These are phyloP conservation scores for Podargus strigoides DNA, from an alignment of 2,797 vertebrate genomes.

Conservation along the genomic window DNA sequence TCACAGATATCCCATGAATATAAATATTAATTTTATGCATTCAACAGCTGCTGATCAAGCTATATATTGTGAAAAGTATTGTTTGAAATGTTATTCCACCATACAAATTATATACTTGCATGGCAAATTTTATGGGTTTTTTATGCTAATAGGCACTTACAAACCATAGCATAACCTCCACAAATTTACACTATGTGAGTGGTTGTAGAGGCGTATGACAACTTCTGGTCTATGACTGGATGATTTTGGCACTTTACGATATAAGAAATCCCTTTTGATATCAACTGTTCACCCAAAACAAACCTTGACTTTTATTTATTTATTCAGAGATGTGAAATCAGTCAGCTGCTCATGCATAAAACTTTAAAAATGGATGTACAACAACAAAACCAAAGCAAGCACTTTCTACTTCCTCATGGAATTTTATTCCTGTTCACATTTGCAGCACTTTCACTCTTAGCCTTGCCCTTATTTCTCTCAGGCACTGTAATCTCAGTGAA, in stretches of 20 bases:
- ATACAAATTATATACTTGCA: background rate
- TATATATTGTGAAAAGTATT: background rate
- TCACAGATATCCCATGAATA: background rate
- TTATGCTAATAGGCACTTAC: background rate
- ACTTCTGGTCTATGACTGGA: background rate
- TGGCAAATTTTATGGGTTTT: background rate
- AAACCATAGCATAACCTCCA: background rate
- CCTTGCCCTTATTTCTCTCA: background rate
- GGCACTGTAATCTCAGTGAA: background rate
- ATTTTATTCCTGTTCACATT: background rate
- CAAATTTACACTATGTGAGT: background rate
- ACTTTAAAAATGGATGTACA: background rate
- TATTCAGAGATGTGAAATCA: background rate
- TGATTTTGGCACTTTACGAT: background rate
- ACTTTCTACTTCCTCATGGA: background rate
- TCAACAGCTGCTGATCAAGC: background rate
- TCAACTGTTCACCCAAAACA: background rate
- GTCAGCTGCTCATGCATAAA: background rate
- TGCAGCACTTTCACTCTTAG: background rate
- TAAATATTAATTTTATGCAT: constrained; percentile 6
- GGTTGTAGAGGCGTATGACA: background rate
- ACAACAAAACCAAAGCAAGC: background rate
- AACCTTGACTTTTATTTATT: background rate
- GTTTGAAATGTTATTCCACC: background rate
- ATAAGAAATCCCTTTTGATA: background rate